A percentile compares a stretch with the other conserved stretches of the same genome.
These are phyloP conservation scores for Oncorhynchus mykiss DNA, from an alignment of 2,113 vertebrate species.

Conservation along the genomic window DNA sequence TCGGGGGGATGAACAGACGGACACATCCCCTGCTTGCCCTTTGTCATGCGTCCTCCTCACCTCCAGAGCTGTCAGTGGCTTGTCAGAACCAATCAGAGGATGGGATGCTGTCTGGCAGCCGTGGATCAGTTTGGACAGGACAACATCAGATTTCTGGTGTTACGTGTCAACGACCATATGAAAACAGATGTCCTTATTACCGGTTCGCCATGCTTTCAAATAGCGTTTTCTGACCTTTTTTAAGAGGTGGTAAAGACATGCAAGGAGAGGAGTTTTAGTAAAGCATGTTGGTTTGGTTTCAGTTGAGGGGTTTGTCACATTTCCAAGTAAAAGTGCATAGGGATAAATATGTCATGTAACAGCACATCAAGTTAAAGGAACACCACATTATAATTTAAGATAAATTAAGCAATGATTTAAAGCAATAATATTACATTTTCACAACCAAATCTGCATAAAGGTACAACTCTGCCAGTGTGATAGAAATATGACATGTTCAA, in stretches of 20 bases:
- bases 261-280: not conserved
- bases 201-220: conserved; percentile 61
- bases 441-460: not conserved
- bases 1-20: conserved; percentile 28
- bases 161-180: conserved; percentile 88
- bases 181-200: conserved; percentile 94
- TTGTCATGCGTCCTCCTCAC: conserved; percentile 92
- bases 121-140: conserved; percentile 83
- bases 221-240: conserved; percentile 44
- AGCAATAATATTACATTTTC: not conserved
- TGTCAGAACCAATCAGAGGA: conserved; percentile 97
- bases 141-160: conserved; percentile 90
- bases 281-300: not conserved
- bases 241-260: conserved; percentile 11
- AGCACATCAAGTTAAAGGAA: too few relatives aligned
- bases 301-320: not conserved
- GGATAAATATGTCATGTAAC: too few relatives aligned
- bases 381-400: too few relatives aligned
- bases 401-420: not conserved
- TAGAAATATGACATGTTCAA: conserved; percentile 41
- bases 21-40: conserved; percentile 86
- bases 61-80: conserved; percentile 93
- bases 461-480: conserved; percentile 4
- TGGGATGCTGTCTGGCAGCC: conserved; percentile 83
- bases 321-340: too few relatives aligned